Evolutionary conservation across 2,797 vertebrate species (phyloP).

Genomic region (Gouania willdenowi): DNA sequence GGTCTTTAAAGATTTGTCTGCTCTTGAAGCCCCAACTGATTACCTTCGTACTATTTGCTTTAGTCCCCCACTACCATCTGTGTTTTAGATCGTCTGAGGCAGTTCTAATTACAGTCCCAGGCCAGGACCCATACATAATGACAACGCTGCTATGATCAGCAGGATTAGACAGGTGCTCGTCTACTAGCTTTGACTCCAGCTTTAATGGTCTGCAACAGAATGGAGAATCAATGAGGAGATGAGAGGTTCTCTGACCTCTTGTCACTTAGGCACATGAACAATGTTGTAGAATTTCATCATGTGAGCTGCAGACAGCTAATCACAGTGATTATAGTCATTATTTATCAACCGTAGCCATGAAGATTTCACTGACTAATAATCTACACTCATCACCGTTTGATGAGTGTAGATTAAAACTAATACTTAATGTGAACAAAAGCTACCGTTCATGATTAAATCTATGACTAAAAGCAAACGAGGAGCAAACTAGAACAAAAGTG

Average conservation of each 20-base stretch:
- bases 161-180: constrained; percentile 73
- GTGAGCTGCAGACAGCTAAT: background rate
- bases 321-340: background rate
- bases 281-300: constrained; percentile 13
- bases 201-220: constrained; percentile 49
- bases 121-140: constrained; percentile 64
- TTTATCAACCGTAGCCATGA: too few species aligned
- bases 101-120: constrained; percentile 67
- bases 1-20: constrained; percentile 62
- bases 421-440: too few species aligned
- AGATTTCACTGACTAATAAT: too few species aligned
- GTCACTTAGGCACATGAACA: constrained; percentile 14
- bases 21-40: constrained; percentile 48
- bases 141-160: constrained; percentile 71
- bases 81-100: constrained; percentile 65
- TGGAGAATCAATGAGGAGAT: constrained; percentile 38
- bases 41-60: constrained; percentile 56
- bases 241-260: constrained; percentile 26
- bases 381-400: too few species aligned
- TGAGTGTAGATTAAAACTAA: too few species aligned
- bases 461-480: too few species aligned
- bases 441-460: too few species aligned
- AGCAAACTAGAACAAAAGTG: too few species aligned
- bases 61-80: constrained; percentile 70
- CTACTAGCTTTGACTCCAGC: constrained; percentile 45